These are phyloP conservation scores for Caenorhabditis remanei DNA, from an alignment of 1,140 invertebrate genomes.

Conservation along the genomic window DNA sequence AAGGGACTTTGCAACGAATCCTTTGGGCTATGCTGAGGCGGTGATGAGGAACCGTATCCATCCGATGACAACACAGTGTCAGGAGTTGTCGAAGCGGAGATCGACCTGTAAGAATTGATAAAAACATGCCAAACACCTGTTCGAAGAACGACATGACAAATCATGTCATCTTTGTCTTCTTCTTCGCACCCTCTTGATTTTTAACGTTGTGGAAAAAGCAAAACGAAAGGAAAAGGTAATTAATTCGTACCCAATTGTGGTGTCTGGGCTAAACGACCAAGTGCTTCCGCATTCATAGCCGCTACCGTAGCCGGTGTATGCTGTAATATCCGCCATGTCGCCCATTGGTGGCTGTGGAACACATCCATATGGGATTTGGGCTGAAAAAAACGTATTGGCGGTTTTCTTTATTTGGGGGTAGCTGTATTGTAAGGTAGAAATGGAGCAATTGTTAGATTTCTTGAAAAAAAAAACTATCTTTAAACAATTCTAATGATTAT, in stretches of 20 bases:
- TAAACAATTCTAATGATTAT: no score
- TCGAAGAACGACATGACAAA: background rate
- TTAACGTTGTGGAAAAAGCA: background rate
- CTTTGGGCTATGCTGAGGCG: conserved; percentile 6
- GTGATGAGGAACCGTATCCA: conserved; percentile 36
- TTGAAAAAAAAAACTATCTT: no score
- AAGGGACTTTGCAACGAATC: conserved; percentile 17
- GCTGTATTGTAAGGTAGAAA: no score
- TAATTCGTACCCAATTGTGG: conserved; percentile 57
- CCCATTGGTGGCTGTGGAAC: conserved; percentile 55
- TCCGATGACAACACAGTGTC: conserved; percentile 37
- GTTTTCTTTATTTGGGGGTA: no score
- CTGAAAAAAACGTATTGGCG: background rate
- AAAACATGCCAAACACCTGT: conserved; percentile 2
- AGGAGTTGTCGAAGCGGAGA: conserved; percentile 47
- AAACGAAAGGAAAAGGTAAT: conserved; percentile 4
- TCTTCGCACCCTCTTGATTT: background rate
- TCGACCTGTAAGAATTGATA: conserved; percentile 7
- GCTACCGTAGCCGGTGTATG: conserved; percentile 55
- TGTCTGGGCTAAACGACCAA: conserved; percentile 56
- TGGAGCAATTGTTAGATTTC: no score
- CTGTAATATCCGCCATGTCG: conserved; percentile 63
- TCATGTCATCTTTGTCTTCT: conserved; percentile 14
- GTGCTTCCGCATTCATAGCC: conserved; percentile 63
- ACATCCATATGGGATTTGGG: conserved; percentile 48